Evolutionary conservation across 2,797 vertebrate genomes (phyloP).

Genomic region (Pipistrellus kuhlii): DNA sequence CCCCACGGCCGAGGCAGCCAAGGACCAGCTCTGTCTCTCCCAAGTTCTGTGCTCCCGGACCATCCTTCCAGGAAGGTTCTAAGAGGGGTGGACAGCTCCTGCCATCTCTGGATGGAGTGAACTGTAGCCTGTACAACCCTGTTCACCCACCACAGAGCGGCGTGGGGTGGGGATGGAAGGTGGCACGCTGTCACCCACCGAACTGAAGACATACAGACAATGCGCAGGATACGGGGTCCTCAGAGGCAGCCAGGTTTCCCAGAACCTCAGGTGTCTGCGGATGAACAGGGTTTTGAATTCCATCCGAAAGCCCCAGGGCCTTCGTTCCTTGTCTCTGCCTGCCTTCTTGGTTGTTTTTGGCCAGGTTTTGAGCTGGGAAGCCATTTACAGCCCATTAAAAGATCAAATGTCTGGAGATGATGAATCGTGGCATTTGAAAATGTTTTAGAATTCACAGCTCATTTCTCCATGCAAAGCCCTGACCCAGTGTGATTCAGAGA

Average conservation of each 20-base stretch:
- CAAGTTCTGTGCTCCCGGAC: not conserved
- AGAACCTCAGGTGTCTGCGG: not conserved
- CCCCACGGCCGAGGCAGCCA: not conserved
- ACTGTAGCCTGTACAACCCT: no score
- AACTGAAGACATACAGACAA: not conserved
- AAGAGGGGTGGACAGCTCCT: not conserved
- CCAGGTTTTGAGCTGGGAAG: constrained; percentile 55
- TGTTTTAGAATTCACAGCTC: not conserved
- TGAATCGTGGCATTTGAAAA: constrained; percentile 41
- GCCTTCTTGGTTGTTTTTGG: constrained; percentile 25
- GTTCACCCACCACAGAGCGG: not conserved
- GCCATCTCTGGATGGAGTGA: not conserved
- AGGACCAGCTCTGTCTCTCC: not conserved
- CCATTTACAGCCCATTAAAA: constrained; percentile 62
- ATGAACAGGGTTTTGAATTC: constrained; percentile 26
- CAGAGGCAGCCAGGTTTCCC: not conserved
- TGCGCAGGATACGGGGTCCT: not conserved
- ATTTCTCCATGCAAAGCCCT: constrained; percentile 56
- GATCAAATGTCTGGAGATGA: constrained; percentile 55
- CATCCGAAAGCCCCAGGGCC: not conserved
- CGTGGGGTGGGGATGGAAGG: rapidly evolving
- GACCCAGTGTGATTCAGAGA: not conserved
- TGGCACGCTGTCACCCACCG: not conserved
- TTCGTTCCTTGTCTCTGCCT: not conserved
- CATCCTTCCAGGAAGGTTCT: not conserved